These are phyloP conservation scores for Ophioderma brevispina DNA, from an alignment of 35 echinoderm and acorn worm species.

Conservation along the genomic window DNA sequence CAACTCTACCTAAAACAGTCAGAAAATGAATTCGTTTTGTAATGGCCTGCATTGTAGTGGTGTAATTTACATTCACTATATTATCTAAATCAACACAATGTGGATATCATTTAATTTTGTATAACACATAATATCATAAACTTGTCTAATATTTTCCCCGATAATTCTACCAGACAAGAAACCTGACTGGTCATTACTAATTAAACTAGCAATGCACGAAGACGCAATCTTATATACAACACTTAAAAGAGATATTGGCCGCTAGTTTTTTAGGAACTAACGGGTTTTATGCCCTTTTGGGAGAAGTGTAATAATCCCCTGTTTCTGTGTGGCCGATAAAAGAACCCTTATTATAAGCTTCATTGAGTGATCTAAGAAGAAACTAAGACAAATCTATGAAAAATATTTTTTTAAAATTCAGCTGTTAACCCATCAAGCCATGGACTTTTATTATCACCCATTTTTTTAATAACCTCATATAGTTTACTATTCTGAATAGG, in stretches of 20 bases:
- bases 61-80: background rate
- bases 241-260: background rate
- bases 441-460: background rate
- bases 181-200: slow-evolving; percentile 13
- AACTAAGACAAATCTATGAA: background rate
- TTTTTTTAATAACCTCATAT: background rate
- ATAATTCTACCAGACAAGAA: slow-evolving; percentile 21
- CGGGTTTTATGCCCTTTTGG: background rate
- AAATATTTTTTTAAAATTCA: background rate
- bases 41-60: background rate
- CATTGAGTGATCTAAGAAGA: background rate
- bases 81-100: background rate
- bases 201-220: background rate
- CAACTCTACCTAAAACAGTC: background rate
- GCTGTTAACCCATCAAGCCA: background rate
- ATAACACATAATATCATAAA: slow-evolving; percentile 22
- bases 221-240: background rate
- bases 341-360: background rate
- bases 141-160: slow-evolving; percentile 10
- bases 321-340: background rate
- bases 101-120: background rate
- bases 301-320: background rate
- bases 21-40: slow-evolving; percentile 15
- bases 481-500: background rate
- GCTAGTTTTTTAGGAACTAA: background rate